These are phyloP conservation scores for Mesorhabditis sp. DNA, from an alignment of 2,888 invertebrate species.

Conservation along the genomic window DNA sequence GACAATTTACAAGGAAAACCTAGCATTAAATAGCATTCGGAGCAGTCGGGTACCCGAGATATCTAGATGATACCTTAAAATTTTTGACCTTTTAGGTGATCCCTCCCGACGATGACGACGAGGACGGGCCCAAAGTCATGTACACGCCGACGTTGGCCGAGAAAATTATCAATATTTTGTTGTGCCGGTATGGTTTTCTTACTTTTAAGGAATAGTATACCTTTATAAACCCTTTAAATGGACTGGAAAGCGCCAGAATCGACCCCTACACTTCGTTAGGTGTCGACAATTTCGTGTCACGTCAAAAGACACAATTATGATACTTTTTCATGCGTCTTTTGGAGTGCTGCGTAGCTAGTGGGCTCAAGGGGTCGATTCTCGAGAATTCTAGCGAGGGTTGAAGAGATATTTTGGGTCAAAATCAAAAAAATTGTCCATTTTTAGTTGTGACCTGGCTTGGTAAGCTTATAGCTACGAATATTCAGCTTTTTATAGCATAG, in stretches of 20 bases:
- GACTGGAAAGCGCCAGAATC: no score
- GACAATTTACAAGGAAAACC: no score
- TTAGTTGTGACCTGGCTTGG: not conserved
- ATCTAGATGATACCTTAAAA: no score
- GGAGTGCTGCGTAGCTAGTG: not conserved
- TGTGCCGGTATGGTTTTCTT: slow-evolving; percentile 25
- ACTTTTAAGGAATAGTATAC: no score
- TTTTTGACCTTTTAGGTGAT: no score
- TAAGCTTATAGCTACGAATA: not conserved
- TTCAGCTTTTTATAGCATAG: not conserved
- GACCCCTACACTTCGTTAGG: no score
- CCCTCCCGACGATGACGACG: slow-evolving; percentile 25
- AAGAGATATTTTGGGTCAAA: slow-evolving; percentile 12
- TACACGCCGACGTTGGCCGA: slow-evolving; percentile 35
- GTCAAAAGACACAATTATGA: no score
- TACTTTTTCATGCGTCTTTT: not conserved
- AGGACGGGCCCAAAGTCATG: slow-evolving; percentile 23
- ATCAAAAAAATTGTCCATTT: not conserved
- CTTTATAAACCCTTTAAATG: no score
- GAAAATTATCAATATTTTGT: slow-evolving; percentile 30
- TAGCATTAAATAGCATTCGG: no score
- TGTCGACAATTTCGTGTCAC: no score
- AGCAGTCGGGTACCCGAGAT: no score
- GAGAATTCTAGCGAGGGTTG: slow-evolving; percentile 7
- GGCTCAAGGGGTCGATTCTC: not conserved